Base-by-base conservation (phyloP, 2,888 invertebrate genomes). In the Palloptera scutellata region DNA sequence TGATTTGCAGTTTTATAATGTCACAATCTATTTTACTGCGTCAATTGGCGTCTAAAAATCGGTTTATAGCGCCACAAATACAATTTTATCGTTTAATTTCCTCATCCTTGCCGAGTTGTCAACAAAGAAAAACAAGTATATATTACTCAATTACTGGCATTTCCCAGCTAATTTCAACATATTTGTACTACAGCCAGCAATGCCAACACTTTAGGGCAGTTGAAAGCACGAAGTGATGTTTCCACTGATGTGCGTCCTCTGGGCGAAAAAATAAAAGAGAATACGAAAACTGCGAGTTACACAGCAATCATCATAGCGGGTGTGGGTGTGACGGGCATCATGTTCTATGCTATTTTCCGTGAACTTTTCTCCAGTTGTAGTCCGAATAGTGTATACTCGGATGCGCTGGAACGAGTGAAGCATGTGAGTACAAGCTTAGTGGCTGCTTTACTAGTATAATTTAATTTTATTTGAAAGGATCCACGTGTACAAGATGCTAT, bases 321-420 rank as follows among this genome's bases (percentile, higher is more conserved):
- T 1, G 82, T 95, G 68, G 93, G 92, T 51, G 90, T 96, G 1
- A 94, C 95, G 52, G 92, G 91, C 30, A 86, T 92, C 2, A 90
- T 97, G 83, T 91, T 95, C 80, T 97, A 91, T 83, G 90, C 92
- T 62, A 90, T 97, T 68, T 92, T 94, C 76, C 88, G 89, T 70
- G 97, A 97, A 84, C 85, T 97, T 30, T 95, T 97, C 85, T 96
- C 96, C 1, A 90, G 91, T 70, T 91, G 92, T 74, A 96, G 96
- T 83, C 91, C 95, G 0, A 94, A 93, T 83, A 93, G 90, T 77
- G 89, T 96, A 68, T 97, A 95, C 81, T 89, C 91, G 17, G 88
- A 89, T 75, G 93, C 96, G 1, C 86, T 93, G 19, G 90, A 93
- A 69, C 87, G 89, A 75, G 94, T 95, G 78, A 89, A 90, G 74